Percentiles rank a stretch among this genome's conserved stretches.
These are phyloP conservation scores for Epinephelus awoara DNA, from an alignment of 2,797 vertebrate species.

Conservation along the genomic window DNA sequence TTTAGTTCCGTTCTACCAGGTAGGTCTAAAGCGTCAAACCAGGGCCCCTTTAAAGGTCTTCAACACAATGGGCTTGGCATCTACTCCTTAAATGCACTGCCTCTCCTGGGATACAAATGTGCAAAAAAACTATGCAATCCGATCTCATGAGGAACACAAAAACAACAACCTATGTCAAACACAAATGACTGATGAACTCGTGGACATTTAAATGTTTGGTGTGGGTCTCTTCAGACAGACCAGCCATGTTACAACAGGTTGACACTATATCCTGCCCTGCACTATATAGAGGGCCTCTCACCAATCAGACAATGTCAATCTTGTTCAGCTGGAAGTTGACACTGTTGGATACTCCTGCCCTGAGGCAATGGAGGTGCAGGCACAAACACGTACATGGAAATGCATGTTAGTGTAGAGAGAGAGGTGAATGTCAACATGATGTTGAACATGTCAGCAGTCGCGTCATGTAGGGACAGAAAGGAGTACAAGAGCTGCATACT, in stretches of 20 bases:
- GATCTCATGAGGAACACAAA: conserved; percentile 20
- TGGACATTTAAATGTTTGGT: conserved; percentile 37
- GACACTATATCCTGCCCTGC: conserved; percentile 43
- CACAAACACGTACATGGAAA: conserved; percentile 47
- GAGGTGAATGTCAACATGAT: conserved; percentile 36
- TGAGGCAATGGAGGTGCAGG: conserved; percentile 57
- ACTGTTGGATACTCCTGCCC: conserved; percentile 44
- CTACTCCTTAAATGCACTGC: conserved; percentile 14
- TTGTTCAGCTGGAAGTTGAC: conserved; percentile 64
- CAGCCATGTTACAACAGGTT: conserved; percentile 50
- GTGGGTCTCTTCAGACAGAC: conserved; percentile 46
- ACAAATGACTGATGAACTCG: conserved; percentile 53
- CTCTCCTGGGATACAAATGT: conserved; percentile 16
- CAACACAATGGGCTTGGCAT: conserved; percentile 31
- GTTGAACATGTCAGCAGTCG: conserved; percentile 27
- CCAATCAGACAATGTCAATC: conserved; percentile 58
- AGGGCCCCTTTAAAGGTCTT: conserved; percentile 36
- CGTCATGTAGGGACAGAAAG: conserved; percentile 10
- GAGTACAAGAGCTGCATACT: conserved; percentile 11
- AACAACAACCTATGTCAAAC: conserved; percentile 26
- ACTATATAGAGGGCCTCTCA: conserved; percentile 44
- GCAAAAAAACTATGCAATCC: conserved; percentile 17
- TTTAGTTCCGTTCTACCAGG: conserved; percentile 28
- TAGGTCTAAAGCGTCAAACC: conserved; percentile 12
- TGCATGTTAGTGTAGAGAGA: conserved; percentile 1